phyloP scores from a whole-genome alignment of 1,140 invertebrate species.

The Physella acuta region DNA sequence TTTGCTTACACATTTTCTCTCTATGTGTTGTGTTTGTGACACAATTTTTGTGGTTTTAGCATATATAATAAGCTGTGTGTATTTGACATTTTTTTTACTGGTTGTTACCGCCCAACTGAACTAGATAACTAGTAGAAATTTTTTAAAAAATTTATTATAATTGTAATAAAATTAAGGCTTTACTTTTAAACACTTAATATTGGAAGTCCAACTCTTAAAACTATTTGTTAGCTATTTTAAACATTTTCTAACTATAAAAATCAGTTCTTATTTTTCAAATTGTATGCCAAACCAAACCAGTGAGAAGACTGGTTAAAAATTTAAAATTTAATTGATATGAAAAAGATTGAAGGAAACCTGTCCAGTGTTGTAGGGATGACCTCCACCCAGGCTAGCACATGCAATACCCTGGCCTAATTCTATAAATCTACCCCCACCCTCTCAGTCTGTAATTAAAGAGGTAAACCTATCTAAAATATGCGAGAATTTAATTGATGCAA shows the following conservation, averaged over 20 bases:
- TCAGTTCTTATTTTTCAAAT: not conserved
- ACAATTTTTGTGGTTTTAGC: not conserved
- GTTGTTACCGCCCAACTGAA: not conserved
- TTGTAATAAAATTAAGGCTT: not conserved
- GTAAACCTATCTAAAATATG: too few species aligned
- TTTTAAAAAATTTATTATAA: not conserved
- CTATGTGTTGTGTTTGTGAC: conserved; percentile 1
- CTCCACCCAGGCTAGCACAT: too few species aligned
- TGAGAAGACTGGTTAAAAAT: not conserved
- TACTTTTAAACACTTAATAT: not conserved
- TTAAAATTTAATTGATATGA: not conserved
- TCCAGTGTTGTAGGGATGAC: too few species aligned
- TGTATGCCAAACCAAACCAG: not conserved
- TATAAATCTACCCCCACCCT: too few species aligned
- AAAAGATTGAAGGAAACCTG: too few species aligned
- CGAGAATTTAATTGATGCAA: too few species aligned
- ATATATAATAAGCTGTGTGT: not conserved
- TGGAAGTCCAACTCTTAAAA: not conserved
- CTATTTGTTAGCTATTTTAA: not conserved
- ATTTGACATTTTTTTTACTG: not conserved
- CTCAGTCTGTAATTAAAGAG: too few species aligned
- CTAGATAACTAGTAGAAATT: not conserved
- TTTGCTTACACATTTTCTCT: conserved; percentile 3
- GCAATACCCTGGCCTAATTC: too few species aligned
- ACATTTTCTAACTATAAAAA: not conserved